These are phyloP conservation scores for Gadopsis marmoratus DNA, from an alignment of 2,797 vertebrate species.

Conservation along the genomic window DNA sequence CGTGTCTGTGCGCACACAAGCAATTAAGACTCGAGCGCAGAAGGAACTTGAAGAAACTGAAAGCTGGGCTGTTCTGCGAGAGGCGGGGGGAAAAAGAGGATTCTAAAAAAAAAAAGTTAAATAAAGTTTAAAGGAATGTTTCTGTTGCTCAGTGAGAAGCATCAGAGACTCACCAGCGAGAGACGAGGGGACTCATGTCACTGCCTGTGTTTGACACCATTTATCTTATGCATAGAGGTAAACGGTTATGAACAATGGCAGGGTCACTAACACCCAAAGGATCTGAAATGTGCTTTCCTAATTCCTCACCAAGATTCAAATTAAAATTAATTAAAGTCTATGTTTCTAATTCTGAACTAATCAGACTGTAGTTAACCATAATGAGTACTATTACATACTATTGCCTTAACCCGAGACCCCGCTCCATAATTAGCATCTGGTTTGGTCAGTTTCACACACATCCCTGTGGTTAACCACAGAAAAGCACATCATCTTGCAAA, in stretches of 20 bases:
- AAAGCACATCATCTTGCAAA: slow-evolving; percentile 14
- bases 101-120: slow-evolving; percentile 22
- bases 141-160: slow-evolving; percentile 14
- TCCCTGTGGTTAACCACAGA: slow-evolving; percentile 58
- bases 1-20: slow-evolving; percentile 31
- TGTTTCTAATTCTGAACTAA: slow-evolving; percentile 35
- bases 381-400: neutral
- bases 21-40: slow-evolving; percentile 64
- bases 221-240: slow-evolving; percentile 11
- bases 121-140: slow-evolving; percentile 43
- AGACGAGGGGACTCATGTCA: neutral
- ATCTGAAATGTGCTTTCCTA: slow-evolving; percentile 1
- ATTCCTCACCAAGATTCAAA: slow-evolving; percentile 26
- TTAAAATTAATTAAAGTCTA: too few species aligned
- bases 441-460: slow-evolving; percentile 29
- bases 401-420: slow-evolving; percentile 1
- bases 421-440: slow-evolving; percentile 16
- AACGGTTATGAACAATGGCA: neutral
- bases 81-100: neutral
- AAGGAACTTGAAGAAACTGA: slow-evolving; percentile 41
- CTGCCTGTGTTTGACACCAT: neutral
- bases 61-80: neutral
- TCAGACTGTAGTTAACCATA: neutral
- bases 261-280: slow-evolving; percentile 3
- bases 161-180: slow-evolving; percentile 7